Base-by-base conservation (phyloP, 2,888 invertebrate genomes). In the Hypercompe scribonia region DNA sequence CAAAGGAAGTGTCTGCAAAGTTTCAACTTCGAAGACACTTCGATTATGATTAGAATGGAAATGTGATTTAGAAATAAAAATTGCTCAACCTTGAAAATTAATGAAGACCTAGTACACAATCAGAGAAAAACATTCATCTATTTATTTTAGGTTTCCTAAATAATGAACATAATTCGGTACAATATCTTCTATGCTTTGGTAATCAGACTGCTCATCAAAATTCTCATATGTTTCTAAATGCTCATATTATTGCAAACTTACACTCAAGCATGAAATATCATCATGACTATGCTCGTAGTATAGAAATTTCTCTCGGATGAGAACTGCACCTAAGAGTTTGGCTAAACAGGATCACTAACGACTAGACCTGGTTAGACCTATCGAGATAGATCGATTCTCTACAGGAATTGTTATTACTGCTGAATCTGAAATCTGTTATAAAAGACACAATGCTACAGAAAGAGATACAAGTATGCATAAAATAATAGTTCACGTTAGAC, bases 1-100 rank as follows among this genome's bases (percentile, higher is more conserved):
- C 82, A 86, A 88, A 86, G 79, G 83, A 83, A 77, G 65, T 78
- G 81, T 80, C 79, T 81, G 78, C 72, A 63, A 84, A 86, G 82
- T 86, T 83, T 78, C 73, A 75, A 80, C 77, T 74, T 75, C 31
- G 76, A 75, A 76, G 74, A 78, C 69, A 68, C 75, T 78, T 78
- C 66, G 70, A 75, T 78, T 76, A 72, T 66, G 66, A 69, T 77
- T 61, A 34, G 68, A 72, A 76, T 68, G 67, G 69, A 66, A 66
- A 28, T 68, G 58, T 18, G 21, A 58, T 31, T 36, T 54, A 15
- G 13, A 50, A 61, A 61, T 31, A 15, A 31, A n/a, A 61, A 31
- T 61, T 7, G 7, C 7, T 18, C 1, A 46, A 21, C 21, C 21
- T 46, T 2, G 0, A 28, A 15, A 18, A 31, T 31, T 2, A 61